Percentiles rank a stretch among this genome's conserved stretches.
phyloP scores from a whole-genome alignment of 2,888 invertebrate species.

The Tenthredo livida region DNA sequence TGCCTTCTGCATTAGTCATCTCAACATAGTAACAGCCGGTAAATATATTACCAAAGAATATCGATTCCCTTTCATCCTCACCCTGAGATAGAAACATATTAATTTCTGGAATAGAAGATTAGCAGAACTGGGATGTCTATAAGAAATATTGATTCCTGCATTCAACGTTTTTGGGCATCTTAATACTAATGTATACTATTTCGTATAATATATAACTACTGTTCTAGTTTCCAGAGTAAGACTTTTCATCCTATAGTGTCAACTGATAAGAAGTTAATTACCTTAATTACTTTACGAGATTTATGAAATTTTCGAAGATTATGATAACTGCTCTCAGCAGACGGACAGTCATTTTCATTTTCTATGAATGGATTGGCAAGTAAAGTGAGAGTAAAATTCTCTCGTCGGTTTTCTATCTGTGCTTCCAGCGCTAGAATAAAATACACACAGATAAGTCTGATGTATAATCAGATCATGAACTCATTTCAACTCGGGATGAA shows the following conservation, averaged over 20 bases:
- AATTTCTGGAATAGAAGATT: neutral
- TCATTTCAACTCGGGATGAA: neutral
- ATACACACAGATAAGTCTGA: neutral
- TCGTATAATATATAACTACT: neutral
- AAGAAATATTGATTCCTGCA: neutral
- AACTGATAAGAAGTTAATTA: neutral
- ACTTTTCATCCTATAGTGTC: neutral
- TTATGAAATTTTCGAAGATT: neutral
- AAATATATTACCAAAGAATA: constrained; percentile 10
- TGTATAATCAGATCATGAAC: neutral
- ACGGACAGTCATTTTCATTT: neutral
- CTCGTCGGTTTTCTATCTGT: neutral
- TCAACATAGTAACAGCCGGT: constrained; percentile 31
- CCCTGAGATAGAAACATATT: neutral
- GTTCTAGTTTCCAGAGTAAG: neutral
- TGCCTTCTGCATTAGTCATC: constrained; percentile 16
- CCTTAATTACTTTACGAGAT: neutral
- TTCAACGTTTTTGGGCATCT: neutral
- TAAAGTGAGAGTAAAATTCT: constrained; percentile 8
- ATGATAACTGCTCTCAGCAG: neutral
- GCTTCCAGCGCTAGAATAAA: neutral
- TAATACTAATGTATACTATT: neutral
- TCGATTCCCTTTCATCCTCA: neutral
- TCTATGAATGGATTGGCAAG: neutral
- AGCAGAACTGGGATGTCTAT: neutral